A percentile compares a stretch with the other conserved stretches of the same genome.
Evolutionary conservation across 2,888 invertebrate species (phyloP).

Genomic region (Trichacis sp.): DNA sequence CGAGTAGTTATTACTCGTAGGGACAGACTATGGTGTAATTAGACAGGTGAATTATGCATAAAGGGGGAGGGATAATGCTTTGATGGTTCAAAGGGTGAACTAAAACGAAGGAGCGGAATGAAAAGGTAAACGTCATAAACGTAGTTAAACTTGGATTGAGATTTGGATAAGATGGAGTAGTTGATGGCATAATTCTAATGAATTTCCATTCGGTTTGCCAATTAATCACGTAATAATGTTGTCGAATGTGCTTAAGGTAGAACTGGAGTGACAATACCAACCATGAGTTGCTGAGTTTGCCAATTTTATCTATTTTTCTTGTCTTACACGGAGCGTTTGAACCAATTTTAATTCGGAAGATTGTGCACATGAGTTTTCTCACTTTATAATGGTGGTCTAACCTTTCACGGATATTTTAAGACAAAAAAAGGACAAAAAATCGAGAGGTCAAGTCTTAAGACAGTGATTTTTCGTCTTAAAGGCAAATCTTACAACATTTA

Average conservation of each 20-base stretch:
- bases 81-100: background rate
- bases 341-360: too few relatives aligned
- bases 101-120: background rate
- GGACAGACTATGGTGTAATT: background rate
- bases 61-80: background rate
- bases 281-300: too few relatives aligned
- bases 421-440: too few relatives aligned
- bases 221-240: background rate
- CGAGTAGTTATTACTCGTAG: background rate
- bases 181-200: background rate
- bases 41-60: conserved; percentile 1
- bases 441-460: too few relatives aligned
- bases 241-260: background rate
- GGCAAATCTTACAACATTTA: too few relatives aligned
- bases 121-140: background rate
- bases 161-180: conserved; percentile 1
- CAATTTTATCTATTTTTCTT: too few relatives aligned
- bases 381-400: too few relatives aligned
- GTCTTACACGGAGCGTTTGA: too few relatives aligned
- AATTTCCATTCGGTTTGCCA: background rate
- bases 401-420: too few relatives aligned
- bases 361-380: too few relatives aligned
- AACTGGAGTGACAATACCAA: too few relatives aligned
- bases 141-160: background rate
- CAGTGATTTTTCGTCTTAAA: too few relatives aligned